Conservation (phyloP, 2,113 vertebrate genomes). For the Octodon degus region DNA sequence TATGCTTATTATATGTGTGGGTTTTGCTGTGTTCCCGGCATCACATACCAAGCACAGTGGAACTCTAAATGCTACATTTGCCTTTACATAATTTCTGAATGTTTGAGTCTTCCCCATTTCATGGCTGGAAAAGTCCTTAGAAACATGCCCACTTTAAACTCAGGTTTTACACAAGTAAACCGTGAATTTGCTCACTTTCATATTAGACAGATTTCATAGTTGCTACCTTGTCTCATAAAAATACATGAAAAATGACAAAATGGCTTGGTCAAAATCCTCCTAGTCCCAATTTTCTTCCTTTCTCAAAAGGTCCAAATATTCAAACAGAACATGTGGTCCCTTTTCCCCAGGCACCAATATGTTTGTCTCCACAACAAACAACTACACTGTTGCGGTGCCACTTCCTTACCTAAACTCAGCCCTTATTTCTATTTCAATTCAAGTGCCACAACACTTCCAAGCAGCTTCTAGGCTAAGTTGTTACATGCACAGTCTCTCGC, state of each 20-base stretch:
- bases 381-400: neutral
- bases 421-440: slow-evolving; percentile 41
- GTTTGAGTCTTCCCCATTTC: neutral
- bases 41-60: neutral
- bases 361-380: neutral
- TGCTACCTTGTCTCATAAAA: neutral
- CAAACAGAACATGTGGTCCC: neutral
- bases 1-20: neutral
- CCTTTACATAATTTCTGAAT: neutral
- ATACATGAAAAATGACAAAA: neutral
- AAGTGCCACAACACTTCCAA: neutral
- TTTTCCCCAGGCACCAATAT: neutral
- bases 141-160: slow-evolving; percentile 13
- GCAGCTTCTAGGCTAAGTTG: neutral
- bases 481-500: rapidly evolving
- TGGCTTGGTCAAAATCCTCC: slow-evolving; percentile 4
- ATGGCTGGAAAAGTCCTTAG: neutral
- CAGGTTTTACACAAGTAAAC: slow-evolving; percentile 2
- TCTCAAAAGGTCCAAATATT: neutral
- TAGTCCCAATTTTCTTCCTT: neutral
- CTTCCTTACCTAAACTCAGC: neutral
- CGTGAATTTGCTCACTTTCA: neutral
- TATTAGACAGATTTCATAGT: neutral
- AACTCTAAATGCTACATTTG: slow-evolving; percentile 18
- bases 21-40: neutral